Base-by-base conservation (phyloP, 2,888 invertebrate species). In the Bugulina stolonifera region DNA sequence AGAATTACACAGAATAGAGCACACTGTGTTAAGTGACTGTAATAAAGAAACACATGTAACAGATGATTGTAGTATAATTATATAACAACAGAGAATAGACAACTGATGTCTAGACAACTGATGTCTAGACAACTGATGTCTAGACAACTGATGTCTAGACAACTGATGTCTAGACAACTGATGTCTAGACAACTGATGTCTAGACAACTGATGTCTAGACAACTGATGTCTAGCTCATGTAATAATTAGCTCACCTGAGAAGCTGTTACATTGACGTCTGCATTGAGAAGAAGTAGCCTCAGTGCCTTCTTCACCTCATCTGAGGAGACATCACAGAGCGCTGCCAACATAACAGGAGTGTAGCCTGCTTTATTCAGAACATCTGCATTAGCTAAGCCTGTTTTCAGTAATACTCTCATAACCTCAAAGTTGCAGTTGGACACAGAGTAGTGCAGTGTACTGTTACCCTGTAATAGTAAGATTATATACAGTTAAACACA, bases 381-480 rank as follows among this genome's bases (percentile, higher is more conserved):
- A 84, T 93, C 91, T 77, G 93, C 90, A 82, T 93, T 91, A 83
- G 91, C 91, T 75, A 91, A 91, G 87, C 92, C 92, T 1, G 93
- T 92, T 86, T 94, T 93, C 75, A 94, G 85, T 76, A 94, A 86
- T 76, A 93, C 89, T 71, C 91, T 91, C 71, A 94, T 93, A 54
- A 94, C 90, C 80, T 93, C 92, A 82, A 93, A 93, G 85, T 94
- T 93, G 71, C 92, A 91, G 86, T 94, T 92, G 0, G 93, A 93
- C 43, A 94, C 92, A 1, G 93, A 92, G 84, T 94, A 94, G 83
- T 94, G 94, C 88, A 94, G 90, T 1, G 93, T 93, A 18, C 93
- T 93, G 83, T 95, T 95, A 32, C 93, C 93, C 91, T 91, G 81
- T 32, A 64, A 34, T 32, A 64, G 18, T 32, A 64, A 23, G n/a